These are phyloP conservation scores for Galerucella nymphaeae DNA, from an alignment of 2,888 invertebrate genomes.

Conservation along the genomic window DNA sequence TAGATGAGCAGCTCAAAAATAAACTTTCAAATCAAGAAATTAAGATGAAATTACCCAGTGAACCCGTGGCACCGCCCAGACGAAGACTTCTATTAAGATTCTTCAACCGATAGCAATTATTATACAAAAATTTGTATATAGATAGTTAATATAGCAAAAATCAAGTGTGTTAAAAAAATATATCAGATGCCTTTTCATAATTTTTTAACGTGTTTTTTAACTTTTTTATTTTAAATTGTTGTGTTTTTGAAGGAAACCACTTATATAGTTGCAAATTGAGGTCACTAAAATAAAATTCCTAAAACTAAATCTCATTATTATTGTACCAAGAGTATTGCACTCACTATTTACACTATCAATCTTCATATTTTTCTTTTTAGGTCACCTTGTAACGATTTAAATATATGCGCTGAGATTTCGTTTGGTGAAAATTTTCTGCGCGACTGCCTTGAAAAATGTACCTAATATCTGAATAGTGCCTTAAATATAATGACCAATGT, in stretches of 20 bases:
- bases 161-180: background rate
- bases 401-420: too few species aligned
- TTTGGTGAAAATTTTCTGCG: too few species aligned
- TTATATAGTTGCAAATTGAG: background rate
- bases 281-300: too few species aligned
- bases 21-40: slow-evolving; percentile 79
- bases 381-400: too few species aligned
- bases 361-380: too few species aligned
- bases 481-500: background rate
- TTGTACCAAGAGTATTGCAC: too few species aligned
- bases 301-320: too few species aligned
- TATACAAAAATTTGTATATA: slow-evolving; percentile 2
- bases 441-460: background rate
- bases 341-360: too few species aligned
- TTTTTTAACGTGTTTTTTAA: slow-evolving; percentile 14
- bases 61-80: slow-evolving; percentile 61
- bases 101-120: slow-evolving; percentile 67
- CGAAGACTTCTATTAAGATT: slow-evolving; percentile 65
- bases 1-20: slow-evolving; percentile 90
- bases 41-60: slow-evolving; percentile 62
- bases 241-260: background rate
- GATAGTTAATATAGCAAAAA: slow-evolving; percentile 15
- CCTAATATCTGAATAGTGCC: background rate
- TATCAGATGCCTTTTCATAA: background rate
- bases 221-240: slow-evolving; percentile 14